Evolutionary conservation across 2,797 vertebrate genomes (phyloP).

Genomic region (Aythya fuligula): DNA sequence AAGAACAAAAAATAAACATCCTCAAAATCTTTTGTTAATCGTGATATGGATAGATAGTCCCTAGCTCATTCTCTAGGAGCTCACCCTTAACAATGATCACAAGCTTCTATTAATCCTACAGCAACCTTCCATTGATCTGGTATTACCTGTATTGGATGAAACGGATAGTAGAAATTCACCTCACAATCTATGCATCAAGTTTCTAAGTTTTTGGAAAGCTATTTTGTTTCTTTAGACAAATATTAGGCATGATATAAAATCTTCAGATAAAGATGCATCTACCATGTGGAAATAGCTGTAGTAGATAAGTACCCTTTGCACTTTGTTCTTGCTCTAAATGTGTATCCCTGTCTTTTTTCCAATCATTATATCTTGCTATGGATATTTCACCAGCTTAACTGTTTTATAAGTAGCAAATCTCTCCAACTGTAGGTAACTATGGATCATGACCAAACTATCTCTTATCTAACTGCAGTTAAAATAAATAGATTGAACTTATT

Average conservation of each 20-base stretch:
- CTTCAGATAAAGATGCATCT: conserved; percentile 21
- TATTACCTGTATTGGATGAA: background rate
- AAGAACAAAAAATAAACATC: background rate
- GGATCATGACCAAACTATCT: background rate
- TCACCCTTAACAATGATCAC: background rate
- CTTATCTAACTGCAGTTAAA: background rate
- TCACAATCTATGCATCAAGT: background rate
- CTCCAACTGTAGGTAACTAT: background rate
- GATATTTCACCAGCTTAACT: background rate
- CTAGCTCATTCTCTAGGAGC: background rate
- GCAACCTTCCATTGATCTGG: background rate
- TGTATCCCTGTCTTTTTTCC: background rate
- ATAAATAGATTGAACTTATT: background rate
- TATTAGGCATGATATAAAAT: background rate
- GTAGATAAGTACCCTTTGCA: background rate
- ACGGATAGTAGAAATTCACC: background rate
- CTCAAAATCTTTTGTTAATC: background rate
- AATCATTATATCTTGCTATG: background rate
- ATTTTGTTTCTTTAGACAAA: conserved; percentile 14
- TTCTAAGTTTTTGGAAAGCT: background rate
- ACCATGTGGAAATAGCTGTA: background rate
- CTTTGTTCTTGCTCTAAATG: background rate
- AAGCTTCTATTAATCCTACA: background rate
- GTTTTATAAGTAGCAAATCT: background rate
- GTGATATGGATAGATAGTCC: background rate